These are phyloP conservation scores for Sycophila sp. DNA, from an alignment of 1,140 invertebrate genomes.

Conservation along the genomic window DNA sequence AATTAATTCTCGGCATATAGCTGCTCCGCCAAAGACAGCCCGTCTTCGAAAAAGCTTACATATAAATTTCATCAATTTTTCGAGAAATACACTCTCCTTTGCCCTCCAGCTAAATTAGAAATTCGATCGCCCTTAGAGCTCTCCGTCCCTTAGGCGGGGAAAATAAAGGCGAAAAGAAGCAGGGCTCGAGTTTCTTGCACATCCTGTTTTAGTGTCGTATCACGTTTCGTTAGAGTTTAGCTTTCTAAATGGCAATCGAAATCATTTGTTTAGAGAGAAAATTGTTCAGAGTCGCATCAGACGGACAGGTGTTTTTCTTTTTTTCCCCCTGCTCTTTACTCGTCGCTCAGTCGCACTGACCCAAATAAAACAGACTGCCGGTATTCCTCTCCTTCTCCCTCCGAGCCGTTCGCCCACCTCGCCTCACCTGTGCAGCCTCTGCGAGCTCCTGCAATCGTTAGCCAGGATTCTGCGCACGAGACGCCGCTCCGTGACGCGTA, in stretches of 20 bases:
- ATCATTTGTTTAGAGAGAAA: neutral
- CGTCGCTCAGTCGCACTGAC: slow-evolving; percentile 61
- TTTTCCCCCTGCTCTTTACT: too few species aligned
- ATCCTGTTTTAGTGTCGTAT: neutral
- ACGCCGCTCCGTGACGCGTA: neutral
- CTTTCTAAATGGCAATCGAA: neutral
- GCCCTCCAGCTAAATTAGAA: too few species aligned
- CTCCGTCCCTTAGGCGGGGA: slow-evolving; percentile 8
- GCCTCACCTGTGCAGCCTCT: slow-evolving; percentile 54
- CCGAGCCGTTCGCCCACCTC: slow-evolving; percentile 42
- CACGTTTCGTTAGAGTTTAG: slow-evolving; percentile 44
- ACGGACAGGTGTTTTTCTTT: too few species aligned
- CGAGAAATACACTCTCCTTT: neutral
- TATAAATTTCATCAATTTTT: slow-evolving; percentile 19
- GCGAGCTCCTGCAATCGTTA: slow-evolving; percentile 61
- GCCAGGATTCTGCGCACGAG: slow-evolving; percentile 64
- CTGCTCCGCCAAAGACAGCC: neutral
- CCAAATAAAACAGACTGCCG: slow-evolving; percentile 49
- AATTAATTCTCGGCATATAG: slow-evolving; percentile 50
- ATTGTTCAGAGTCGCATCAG: too few species aligned
- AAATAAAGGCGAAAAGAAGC: slow-evolving; percentile 43
- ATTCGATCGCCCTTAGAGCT: slow-evolving; percentile 9
- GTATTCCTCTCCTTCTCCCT: neutral
- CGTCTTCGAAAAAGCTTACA: too few species aligned
- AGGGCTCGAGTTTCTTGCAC: slow-evolving; percentile 5